Evolutionary conservation across 2,888 invertebrate species (phyloP), one percentile per base, ranked within the genome.

Genomic region (Dynastes tityus): DNA sequence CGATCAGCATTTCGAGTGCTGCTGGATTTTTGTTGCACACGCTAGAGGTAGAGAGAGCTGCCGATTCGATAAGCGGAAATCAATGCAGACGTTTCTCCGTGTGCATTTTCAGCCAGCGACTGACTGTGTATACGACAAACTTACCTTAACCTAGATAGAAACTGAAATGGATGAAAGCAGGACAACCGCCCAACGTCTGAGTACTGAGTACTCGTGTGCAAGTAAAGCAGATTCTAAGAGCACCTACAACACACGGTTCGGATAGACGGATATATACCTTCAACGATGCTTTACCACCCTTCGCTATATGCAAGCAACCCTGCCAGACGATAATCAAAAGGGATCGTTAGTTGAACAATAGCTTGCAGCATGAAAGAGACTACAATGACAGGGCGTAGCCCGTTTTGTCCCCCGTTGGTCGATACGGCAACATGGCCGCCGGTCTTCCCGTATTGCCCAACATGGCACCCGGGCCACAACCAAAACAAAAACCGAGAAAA

Each of bases 391-490:
- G 88, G 88, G 88, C 88, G 88, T 88, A 84, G 86, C 87, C 87
- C 80, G 83, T 83, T 64, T 71, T 81, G 83, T 82, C 85, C 84
- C 86, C 85, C 87, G 88, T 88, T 88, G 88, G 88, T 88, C 88
- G 88, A 88, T 86, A 86, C 82, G 83, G 84, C 87, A 88, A 87
- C 85, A 88, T 88, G 88, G 88, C 88, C 85, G 88, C 84, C 86
- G 82, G 84, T 84, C 83, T 83, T 85, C 84, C 77, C 51, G 61
- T 73, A 65, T 77, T 82, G 83, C 84, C 84, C 83, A 87, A 86
- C 85, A 87, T 86, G 87, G 85, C 85, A 84, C 83, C 85, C 84
- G 83, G 85, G 82, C 83, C 83, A 79, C 81, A 84, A 79, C 78
- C 79, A 81, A 83, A 81, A 83, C 81, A 82, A 81, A 80, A 82